Percentiles rank a stretch among this genome's conserved stretches.
These are phyloP conservation scores for Lanistes nyassanus DNA, from an alignment of 1,140 invertebrate genomes.

Conservation along the genomic window DNA sequence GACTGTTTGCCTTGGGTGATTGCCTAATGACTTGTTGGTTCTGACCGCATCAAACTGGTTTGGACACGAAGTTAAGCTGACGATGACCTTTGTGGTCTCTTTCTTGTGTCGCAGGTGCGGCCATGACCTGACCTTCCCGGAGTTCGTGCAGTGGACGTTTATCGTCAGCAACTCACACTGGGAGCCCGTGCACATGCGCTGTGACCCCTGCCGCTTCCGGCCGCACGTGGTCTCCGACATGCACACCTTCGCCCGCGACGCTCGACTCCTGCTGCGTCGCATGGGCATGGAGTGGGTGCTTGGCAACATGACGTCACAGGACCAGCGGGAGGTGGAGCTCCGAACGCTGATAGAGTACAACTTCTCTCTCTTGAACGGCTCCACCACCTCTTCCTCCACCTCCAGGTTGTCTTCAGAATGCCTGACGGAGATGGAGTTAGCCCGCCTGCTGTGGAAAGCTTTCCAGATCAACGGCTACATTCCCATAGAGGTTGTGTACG, in stretches of 20 bases:
- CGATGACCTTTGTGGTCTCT: not conserved
- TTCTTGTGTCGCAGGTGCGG: not conserved
- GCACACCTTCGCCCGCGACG: slow-evolving; percentile 8
- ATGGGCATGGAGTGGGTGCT: slow-evolving; percentile 5
- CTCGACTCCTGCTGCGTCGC: not conserved
- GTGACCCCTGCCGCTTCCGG: slow-evolving; percentile 19
- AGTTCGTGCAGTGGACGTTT: not conserved
- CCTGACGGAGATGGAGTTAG: not conserved
- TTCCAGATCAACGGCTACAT: slow-evolving; percentile 11
- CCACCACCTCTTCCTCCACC: too few species aligned
- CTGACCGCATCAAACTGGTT: too few species aligned
- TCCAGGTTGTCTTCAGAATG: not conserved
- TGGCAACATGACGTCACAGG: not conserved
- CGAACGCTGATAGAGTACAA: slow-evolving; percentile 5
- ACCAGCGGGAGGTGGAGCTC: slow-evolving; percentile 1
- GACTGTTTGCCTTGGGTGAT: too few species aligned
- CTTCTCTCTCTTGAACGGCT: not conserved
- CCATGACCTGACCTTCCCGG: slow-evolving; percentile 10
- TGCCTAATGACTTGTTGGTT: too few species aligned
- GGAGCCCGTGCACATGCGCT: slow-evolving; percentile 7
- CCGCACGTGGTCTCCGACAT: not conserved
- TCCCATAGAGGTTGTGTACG: not conserved
- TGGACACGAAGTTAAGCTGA: too few species aligned
- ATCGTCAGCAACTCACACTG: not conserved
- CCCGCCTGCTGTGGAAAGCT: not conserved